Base-by-base conservation (phyloP, 2,888 invertebrate genomes). In the Julus scanicus region DNA sequence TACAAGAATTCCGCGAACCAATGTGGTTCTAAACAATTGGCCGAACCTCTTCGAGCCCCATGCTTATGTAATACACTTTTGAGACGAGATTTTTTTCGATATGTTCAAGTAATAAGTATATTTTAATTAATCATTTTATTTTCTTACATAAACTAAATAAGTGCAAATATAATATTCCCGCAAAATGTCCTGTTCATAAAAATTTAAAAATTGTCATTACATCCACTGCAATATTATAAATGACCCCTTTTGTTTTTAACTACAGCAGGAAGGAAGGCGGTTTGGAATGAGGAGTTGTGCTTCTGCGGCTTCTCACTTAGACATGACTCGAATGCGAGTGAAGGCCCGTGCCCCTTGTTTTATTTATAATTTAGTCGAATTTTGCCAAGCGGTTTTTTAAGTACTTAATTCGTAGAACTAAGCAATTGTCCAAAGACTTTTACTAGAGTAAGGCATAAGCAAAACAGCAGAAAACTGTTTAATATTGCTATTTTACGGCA, bases 121-220 rank as follows among this genome's bases (percentile, higher is more conserved):
- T 71, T 71, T 71, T 71, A 71, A 71, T 71, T 71, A 71, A 71
- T 71, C 71, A 71, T 71, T 71, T 71, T n/a, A 71, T 29, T 71
- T 71, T 71, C 20, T 71, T 71, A 71, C 71, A 71, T 71, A 71
- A 71, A 71, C 71, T 71, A 71, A 71, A 71, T 71, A 71, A 71
- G 71, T 71, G 71, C 71, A 71, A 71, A 71, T 71, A 6, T 71
- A 71, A 71, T 71, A 71, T 71, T 29, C 71, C 71, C 71, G 71
- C 71, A 71, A 20, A 71, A 29, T 71, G 71, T 71, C 29, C 71
- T 71, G 0, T 71, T 71, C 71, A 71, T 71, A 71, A 71, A 71
- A 71, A 71, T 71, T 71, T 71, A 71, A 71, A 71, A 71, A 71
- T 71, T 71, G 71, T 71, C 71, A 71, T 71, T 71, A 71, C 71